Evolutionary conservation across 2,113 vertebrate species (phyloP), one percentile per base, ranked within the genome.

Genomic region (Cnemophilus loriae): DNA sequence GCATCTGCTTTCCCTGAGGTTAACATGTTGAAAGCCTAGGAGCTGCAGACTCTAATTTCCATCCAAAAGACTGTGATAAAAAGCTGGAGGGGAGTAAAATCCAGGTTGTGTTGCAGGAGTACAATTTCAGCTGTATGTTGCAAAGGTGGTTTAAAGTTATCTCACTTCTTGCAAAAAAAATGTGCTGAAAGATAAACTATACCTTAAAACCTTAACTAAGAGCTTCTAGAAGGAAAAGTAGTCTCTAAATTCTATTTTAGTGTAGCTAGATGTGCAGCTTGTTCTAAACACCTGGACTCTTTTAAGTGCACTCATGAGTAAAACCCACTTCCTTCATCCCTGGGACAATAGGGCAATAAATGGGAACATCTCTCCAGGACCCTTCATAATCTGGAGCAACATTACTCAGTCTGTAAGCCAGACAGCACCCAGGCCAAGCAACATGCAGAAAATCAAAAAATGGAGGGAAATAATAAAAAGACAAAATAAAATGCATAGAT

Each of bases 261-360:
- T 61, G 37, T 47, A 87, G 44, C 18, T 93, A 52, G 41, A 70
- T 81, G 37, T 74, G 53, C 42, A 90, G 77, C 21, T 90, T 93
- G 3, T 87, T 95, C 85, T 69, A 68, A 92, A 68, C 65, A 94
- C 24, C 26, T 27, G 2, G 68, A 84, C 30, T 44, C 60, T 90
- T 92, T 88, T 33, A 44, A 46, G 18, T 35, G 32, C 41, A 77
- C 49, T 90, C 68, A 74, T 46, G 49, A 96, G 19, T 53, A 90
- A 83, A 89, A 92, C 49, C 81, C 79, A 84, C 57, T 86, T 94
- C 49, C 47, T 75, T 90, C 73, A 71, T 74, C 68, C 39, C 49
- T 78, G 26, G 79, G 79, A 92, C 92, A 96, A 93, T 53, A 94
- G 56, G 76, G 37, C 41, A 94, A 69, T 95, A 89, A 89, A 87